Conservation (phyloP, 2,797 vertebrate species). For the Hypotaenidia philippensis region DNA sequence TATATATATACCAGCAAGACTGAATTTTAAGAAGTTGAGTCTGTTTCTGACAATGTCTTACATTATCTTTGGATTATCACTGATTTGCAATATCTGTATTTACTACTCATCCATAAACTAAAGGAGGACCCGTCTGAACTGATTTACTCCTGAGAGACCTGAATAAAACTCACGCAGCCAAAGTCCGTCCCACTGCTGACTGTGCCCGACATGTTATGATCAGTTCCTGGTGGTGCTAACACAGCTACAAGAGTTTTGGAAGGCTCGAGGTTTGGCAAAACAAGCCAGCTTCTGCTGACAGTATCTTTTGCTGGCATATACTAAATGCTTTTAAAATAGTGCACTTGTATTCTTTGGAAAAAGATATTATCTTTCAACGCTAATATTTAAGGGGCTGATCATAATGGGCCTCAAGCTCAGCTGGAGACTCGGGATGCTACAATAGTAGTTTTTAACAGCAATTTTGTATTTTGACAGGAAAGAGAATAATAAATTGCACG, state of each 20-base stretch:
- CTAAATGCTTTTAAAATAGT: background rate
- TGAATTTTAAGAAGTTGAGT: background rate
- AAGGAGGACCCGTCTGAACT: background rate
- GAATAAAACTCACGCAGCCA: background rate
- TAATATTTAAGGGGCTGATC: background rate
- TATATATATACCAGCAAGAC: background rate
- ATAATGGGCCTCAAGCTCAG: background rate
- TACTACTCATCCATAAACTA: background rate
- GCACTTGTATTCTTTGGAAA: background rate
- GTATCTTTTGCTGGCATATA: background rate
- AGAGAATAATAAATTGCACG: constrained; percentile 15
- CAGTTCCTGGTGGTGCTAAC: background rate
- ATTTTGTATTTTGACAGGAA: constrained; percentile 41
- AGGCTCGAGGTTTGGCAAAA: background rate
- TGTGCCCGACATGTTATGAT: rapidly evolving
- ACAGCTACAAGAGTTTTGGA: background rate
- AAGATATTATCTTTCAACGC: background rate
- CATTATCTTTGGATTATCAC: background rate
- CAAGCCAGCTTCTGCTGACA: background rate
- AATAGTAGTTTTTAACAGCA: background rate
- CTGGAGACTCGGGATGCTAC: background rate
- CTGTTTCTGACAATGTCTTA: background rate
- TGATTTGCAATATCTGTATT: background rate
- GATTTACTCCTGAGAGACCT: background rate
- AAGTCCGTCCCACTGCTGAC: background rate